Evolutionary conservation across 2,888 invertebrate species (phyloP).

Genomic region (Ornithoptera priamus): DNA sequence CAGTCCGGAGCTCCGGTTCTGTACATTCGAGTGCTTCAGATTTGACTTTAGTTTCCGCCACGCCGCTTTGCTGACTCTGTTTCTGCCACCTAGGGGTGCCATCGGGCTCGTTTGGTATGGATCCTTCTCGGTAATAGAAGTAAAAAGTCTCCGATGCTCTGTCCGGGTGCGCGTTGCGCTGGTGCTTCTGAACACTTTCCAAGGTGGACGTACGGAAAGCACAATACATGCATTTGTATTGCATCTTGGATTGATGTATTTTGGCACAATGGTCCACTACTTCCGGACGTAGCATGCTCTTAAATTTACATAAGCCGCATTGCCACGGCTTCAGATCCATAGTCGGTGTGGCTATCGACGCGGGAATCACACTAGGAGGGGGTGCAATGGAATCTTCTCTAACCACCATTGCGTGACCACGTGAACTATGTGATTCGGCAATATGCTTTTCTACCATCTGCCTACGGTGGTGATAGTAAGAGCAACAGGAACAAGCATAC

Average conservation of each 20-base stretch:
- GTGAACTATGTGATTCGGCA: slow-evolving; percentile 79
- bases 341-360: slow-evolving; percentile 38
- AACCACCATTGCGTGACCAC: slow-evolving; percentile 59
- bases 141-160: slow-evolving; percentile 63
- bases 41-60: slow-evolving; percentile 46
- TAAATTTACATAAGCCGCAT: slow-evolving; percentile 84
- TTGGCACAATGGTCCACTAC: slow-evolving; percentile 80
- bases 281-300: slow-evolving; percentile 80
- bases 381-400: slow-evolving; percentile 54
- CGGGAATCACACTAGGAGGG: slow-evolving; percentile 34
- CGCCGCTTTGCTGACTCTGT: slow-evolving; percentile 49
- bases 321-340: slow-evolving; percentile 84
- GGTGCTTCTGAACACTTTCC: slow-evolving; percentile 81
- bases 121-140: slow-evolving; percentile 77
- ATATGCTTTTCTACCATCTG: slow-evolving; percentile 84
- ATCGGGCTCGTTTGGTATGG: slow-evolving; percentile 52
- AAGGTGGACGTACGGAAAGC: slow-evolving; percentile 75
- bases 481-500: slow-evolving; percentile 86
- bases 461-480: slow-evolving; percentile 82
- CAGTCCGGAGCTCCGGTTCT: not conserved
- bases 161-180: slow-evolving; percentile 78
- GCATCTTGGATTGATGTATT: slow-evolving; percentile 83
- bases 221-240: slow-evolving; percentile 87
- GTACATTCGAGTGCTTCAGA: slow-evolving; percentile 41
- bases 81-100: slow-evolving; percentile 60